phyloP scores from a whole-genome alignment of 2,888 invertebrate genomes.

The Malacosoma neustria region DNA sequence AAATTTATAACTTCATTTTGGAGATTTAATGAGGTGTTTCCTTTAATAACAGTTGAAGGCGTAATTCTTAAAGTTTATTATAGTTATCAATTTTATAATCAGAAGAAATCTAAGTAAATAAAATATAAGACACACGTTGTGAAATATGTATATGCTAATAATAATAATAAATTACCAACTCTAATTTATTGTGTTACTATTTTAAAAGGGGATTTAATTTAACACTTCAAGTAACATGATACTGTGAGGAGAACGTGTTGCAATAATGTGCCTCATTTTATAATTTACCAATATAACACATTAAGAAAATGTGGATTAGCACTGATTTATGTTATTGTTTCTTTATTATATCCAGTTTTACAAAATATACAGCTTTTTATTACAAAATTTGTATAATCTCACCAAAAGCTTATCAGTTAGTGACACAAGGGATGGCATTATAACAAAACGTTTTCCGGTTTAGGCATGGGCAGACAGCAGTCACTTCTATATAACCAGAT shows the following conservation, averaged over 20 bases:
- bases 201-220: conserved; percentile 22
- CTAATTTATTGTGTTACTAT: conserved; percentile 29
- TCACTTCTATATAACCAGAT: too few relatives aligned
- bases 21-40: conserved; percentile 36
- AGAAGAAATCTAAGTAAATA: conserved; percentile 27
- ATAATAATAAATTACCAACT: conserved; percentile 25
- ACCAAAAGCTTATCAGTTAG: too few relatives aligned
- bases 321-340: background rate
- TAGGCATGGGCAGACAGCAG: too few relatives aligned
- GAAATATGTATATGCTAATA: conserved; percentile 31
- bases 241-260: conserved; percentile 10
- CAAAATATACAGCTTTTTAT: too few relatives aligned
- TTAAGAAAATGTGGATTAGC: too few relatives aligned
- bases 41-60: conserved; percentile 27
- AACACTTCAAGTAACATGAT: conserved; percentile 40
- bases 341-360: background rate
- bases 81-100: conserved; percentile 33
- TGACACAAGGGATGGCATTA: too few relatives aligned
- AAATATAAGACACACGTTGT: conserved; percentile 26
- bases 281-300: too few relatives aligned
- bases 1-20: conserved; percentile 37
- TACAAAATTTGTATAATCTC: too few relatives aligned
- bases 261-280: background rate
- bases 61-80: conserved; percentile 31
- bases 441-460: too few relatives aligned